phyloP scores from a whole-genome alignment of 2,888 invertebrate genomes.

The Hydropsyche betteni region DNA sequence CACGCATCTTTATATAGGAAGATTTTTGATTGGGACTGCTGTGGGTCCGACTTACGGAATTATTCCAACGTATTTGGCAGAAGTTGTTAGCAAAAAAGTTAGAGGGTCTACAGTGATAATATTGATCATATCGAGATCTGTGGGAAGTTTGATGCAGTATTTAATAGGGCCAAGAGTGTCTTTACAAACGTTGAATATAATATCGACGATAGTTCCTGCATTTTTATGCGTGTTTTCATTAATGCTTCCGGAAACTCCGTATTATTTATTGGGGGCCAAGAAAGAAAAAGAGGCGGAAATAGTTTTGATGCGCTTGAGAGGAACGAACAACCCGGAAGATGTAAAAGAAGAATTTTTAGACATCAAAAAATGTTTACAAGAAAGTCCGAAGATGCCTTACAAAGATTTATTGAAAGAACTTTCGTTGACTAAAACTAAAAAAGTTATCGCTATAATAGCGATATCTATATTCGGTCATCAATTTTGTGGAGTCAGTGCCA shows the following conservation, averaged over 20 bases:
- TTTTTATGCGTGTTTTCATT: slow-evolving; percentile 40
- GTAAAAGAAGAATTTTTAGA: slow-evolving; percentile 44
- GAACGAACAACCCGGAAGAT: slow-evolving; percentile 23
- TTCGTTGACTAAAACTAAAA: slow-evolving; percentile 43
- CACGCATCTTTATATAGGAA: slow-evolving; percentile 44
- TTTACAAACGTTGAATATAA: slow-evolving; percentile 39
- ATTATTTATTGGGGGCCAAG: slow-evolving; percentile 44
- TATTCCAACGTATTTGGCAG: slow-evolving; percentile 47
- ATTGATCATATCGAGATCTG: slow-evolving; percentile 45
- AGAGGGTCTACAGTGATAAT: slow-evolving; percentile 45
- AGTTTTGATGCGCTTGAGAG: slow-evolving; percentile 45
- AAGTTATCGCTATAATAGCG: slow-evolving; percentile 47
- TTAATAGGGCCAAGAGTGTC: slow-evolving; percentile 43
- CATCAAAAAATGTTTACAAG: slow-evolving; percentile 47
- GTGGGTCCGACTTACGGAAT: slow-evolving; percentile 49
- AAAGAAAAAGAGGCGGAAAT: slow-evolving; percentile 40
- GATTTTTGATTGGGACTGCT: slow-evolving; percentile 48
- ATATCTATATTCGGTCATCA: slow-evolving; percentile 59
- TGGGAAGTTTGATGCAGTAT: slow-evolving; percentile 47
- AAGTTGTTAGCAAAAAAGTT: slow-evolving; percentile 45
- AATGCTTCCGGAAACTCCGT: slow-evolving; percentile 46
- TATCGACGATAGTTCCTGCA: slow-evolving; percentile 44
- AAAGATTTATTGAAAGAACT: slow-evolving; percentile 45
- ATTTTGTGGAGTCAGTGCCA: slow-evolving; percentile 59
- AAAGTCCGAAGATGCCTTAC: slow-evolving; percentile 44